Conservation (phyloP, 1,140 invertebrate genomes). For the Danaus melanippus region DNA sequence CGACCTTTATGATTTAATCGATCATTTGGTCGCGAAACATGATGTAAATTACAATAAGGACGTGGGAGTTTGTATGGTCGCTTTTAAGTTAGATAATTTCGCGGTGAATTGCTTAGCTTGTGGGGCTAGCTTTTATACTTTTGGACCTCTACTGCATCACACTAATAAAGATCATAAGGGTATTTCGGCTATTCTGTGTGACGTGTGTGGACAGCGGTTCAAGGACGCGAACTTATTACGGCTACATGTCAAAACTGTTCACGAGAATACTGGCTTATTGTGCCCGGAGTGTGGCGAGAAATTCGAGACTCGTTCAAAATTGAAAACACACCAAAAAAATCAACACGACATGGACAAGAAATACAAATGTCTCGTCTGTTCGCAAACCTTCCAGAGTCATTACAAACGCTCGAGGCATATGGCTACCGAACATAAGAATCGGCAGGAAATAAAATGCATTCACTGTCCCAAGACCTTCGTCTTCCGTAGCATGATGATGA, state of each 20-base stretch:
- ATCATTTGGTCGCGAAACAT: slow-evolving; percentile 50
- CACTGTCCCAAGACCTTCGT: slow-evolving; percentile 62
- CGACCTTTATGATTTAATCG: slow-evolving; percentile 51
- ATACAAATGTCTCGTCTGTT: slow-evolving; percentile 49
- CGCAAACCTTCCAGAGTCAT: slow-evolving; percentile 46
- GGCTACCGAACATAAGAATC: slow-evolving; percentile 53
- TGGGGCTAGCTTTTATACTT: slow-evolving; percentile 47
- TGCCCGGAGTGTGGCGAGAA: slow-evolving; percentile 56
- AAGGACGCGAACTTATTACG: slow-evolving; percentile 42
- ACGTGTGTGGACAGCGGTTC: slow-evolving; percentile 57
- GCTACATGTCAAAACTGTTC: slow-evolving; percentile 46
- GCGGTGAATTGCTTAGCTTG: slow-evolving; percentile 45
- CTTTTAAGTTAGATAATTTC: slow-evolving; percentile 52
- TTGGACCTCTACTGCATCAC: slow-evolving; percentile 54
- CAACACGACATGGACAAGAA: slow-evolving; percentile 51
- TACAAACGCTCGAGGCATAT: slow-evolving; percentile 57
- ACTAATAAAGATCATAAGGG: slow-evolving; percentile 62
- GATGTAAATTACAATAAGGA: slow-evolving; percentile 48
- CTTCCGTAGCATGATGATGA: slow-evolving; percentile 63
- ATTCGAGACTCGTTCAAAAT: slow-evolving; percentile 45
- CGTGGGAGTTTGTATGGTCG: slow-evolving; percentile 49
- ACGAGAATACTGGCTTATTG: slow-evolving; percentile 42
- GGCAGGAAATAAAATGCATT: slow-evolving; percentile 51
- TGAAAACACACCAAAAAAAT: slow-evolving; percentile 57
- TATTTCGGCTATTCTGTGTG: slow-evolving; percentile 49